Conservation (phyloP, 2,797 vertebrate genomes). For the Mionectes olivaceus region DNA sequence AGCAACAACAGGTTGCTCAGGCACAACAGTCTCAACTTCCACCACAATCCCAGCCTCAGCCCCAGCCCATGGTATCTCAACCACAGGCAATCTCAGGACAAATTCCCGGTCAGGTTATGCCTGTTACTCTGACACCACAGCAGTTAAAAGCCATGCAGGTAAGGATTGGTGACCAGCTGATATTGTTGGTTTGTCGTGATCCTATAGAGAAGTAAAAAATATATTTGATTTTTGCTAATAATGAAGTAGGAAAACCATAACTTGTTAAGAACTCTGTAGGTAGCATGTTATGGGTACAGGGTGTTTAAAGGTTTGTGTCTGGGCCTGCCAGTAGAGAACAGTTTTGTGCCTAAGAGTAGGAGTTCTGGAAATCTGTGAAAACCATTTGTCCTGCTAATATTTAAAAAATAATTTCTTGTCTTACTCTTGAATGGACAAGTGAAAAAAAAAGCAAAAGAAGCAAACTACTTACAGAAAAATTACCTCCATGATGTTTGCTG, state of each 20-base stretch:
- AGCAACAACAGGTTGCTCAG: constrained; percentile 79
- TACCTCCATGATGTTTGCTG: not conserved
- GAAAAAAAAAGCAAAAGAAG: not conserved
- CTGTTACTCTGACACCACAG: constrained; percentile 81
- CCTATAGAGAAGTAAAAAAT: not conserved
- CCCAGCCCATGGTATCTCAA: constrained; percentile 86
- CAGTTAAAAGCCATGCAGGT: constrained; percentile 90
- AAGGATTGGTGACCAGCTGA: constrained; percentile 22
- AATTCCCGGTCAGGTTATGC: constrained; percentile 84
- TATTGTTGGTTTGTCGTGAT: not conserved
- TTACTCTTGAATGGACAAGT: not conserved
- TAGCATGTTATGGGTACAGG: not conserved
- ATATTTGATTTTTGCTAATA: not conserved
- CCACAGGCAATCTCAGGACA: constrained; percentile 84
- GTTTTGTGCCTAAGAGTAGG: not conserved
- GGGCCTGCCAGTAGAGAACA: not conserved
- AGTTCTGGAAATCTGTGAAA: not conserved
- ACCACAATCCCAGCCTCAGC: constrained; percentile 82
- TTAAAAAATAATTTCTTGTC: not conserved
- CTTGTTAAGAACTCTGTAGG: not conserved
- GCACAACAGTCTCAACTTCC: constrained; percentile 84
- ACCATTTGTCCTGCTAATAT: not conserved
- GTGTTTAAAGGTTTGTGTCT: not conserved
- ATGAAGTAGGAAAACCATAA: not conserved
- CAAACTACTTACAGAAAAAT: not conserved